A percentile compares a stretch with the other conserved stretches of the same genome.
These are phyloP conservation scores for Brachionus sp. DNA, from an alignment of 1,140 invertebrate species.

Conservation along the genomic window DNA sequence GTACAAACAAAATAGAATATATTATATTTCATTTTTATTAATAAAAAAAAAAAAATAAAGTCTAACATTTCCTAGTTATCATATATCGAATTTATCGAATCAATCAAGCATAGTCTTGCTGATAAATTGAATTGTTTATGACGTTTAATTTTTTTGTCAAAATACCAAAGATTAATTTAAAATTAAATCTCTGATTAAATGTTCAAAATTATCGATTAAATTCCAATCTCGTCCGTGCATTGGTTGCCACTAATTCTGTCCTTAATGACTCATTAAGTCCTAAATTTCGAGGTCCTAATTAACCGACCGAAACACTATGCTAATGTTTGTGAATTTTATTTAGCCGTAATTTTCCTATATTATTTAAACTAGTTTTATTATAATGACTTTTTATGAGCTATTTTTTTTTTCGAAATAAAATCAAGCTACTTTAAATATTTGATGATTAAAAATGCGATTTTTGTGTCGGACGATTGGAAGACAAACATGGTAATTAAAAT, in stretches of 20 bases:
- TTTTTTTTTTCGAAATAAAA: background rate
- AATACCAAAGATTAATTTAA: constrained; percentile 9
- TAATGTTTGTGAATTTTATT: background rate
- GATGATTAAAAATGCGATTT: background rate
- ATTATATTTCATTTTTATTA: background rate
- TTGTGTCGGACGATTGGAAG: background rate
- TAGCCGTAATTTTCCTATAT: background rate
- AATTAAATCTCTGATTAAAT: background rate
- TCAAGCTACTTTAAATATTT: background rate
- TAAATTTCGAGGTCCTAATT: background rate
- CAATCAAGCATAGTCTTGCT: constrained; percentile 17
- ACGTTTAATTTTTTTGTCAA: background rate
- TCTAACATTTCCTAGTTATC: constrained; percentile 15
- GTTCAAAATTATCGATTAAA: constrained; percentile 2
- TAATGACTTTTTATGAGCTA: background rate
- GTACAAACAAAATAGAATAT: background rate
- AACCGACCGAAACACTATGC: background rate
- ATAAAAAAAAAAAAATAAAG: background rate
- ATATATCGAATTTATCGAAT: constrained; percentile 5
- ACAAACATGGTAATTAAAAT: background rate
- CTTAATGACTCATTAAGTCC: background rate
- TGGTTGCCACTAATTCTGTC: background rate
- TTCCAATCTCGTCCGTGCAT: background rate
- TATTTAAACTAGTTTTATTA: background rate
- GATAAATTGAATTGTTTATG: constrained; percentile 4